A percentile compares a stretch with the other conserved stretches of the same genome.
Evolutionary conservation across 2,888 invertebrate genomes (phyloP).

Genomic region (Apamea epomidion): DNA sequence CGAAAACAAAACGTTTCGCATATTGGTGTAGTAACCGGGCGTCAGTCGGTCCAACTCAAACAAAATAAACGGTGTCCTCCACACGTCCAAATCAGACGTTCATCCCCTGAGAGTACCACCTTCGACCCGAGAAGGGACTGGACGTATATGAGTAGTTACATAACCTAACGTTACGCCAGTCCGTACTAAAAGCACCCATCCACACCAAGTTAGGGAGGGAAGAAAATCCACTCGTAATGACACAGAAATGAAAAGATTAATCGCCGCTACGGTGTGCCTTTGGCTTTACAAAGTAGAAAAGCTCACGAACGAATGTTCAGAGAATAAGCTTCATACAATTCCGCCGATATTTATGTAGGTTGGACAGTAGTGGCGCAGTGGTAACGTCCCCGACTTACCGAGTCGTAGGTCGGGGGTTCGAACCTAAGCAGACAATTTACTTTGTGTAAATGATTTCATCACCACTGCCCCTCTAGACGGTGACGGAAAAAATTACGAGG

Average conservation of each 20-base stretch:
- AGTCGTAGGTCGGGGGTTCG: no score
- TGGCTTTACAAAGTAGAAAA: not conserved
- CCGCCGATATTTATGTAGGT: no score
- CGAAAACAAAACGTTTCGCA: not conserved
- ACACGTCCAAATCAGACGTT: conserved; percentile 32
- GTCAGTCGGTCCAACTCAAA: conserved; percentile 5
- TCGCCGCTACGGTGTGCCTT: not conserved
- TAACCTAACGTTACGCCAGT: conserved; percentile 3
- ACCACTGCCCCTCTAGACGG: no score
- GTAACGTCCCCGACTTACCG: no score
- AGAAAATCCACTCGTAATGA: conserved; percentile 30
- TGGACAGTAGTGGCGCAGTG: no score
- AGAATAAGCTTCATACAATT: not conserved
- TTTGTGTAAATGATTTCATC: no score
- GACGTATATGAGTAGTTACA: conserved; percentile 42
- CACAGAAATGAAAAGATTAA: not conserved
- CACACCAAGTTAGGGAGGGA: not conserved
- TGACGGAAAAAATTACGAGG: no score
- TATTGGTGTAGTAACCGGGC: not conserved
- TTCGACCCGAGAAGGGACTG: conserved; percentile 24
- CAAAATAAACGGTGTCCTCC: conserved; percentile 20
- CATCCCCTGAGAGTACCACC: conserved; percentile 15
- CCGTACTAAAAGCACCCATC: conserved; percentile 44
- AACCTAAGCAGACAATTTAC: no score
- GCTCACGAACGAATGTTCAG: not conserved